Percentiles rank a stretch among this genome's conserved stretches.
Evolutionary conservation across 2,888 invertebrate genomes (phyloP).

Genomic region (Barypeithes pellucidus): DNA sequence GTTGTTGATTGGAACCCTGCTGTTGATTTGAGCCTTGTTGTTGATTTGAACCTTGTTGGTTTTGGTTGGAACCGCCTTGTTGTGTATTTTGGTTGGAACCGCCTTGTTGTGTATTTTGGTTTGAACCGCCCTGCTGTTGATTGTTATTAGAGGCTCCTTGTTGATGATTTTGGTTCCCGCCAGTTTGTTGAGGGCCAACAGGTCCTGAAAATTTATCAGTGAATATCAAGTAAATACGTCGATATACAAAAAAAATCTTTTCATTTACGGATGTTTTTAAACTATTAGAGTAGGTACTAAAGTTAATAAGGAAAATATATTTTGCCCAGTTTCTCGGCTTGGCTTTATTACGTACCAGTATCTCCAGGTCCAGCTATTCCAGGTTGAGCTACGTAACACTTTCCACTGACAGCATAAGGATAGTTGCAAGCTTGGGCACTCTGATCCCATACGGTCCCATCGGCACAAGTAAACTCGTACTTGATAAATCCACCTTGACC

Average conservation of each 20-base stretch:
- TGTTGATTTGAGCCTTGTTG: conserved; percentile 35
- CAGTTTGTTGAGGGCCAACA: conserved; percentile 43
- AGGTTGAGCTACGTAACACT: conserved; percentile 53
- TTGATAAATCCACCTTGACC: conserved; percentile 76
- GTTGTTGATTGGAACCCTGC: conserved; percentile 47
- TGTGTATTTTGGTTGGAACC: conserved; percentile 35
- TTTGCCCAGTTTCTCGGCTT: too few relatives aligned
- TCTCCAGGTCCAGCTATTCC: conserved; percentile 4
- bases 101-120: conserved; percentile 39
- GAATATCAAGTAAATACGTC: too few relatives aligned
- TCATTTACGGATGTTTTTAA: too few relatives aligned
- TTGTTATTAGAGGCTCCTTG: conserved; percentile 40
- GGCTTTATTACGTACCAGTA: conserved; percentile 1
- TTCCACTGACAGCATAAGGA: conserved; percentile 73
- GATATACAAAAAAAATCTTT: too few relatives aligned
- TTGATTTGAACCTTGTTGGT: conserved; percentile 10
- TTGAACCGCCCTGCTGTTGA: conserved; percentile 48
- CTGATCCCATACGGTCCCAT: conserved; percentile 86
- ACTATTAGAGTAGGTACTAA: too few relatives aligned
- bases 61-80: conserved; percentile 34
- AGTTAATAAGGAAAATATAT: too few relatives aligned
- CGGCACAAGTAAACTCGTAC: conserved; percentile 83
- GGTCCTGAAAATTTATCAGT: background rate
- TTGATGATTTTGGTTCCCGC: conserved; percentile 64
- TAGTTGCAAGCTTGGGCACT: conserved; percentile 81